phyloP scores from a whole-genome alignment of 2,888 invertebrate genomes.

The Philaethria dido region DNA sequence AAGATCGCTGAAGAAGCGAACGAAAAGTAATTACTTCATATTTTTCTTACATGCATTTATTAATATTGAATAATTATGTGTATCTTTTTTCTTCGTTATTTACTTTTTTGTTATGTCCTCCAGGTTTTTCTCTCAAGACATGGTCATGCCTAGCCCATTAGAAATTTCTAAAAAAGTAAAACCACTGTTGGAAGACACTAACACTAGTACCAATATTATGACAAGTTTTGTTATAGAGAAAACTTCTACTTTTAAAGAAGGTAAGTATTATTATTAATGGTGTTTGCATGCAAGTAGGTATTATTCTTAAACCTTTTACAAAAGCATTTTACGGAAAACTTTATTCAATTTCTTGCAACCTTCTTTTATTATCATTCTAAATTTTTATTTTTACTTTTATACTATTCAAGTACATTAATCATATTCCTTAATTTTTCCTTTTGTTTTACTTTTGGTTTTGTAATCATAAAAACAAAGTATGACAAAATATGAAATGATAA shows the following conservation, averaged over 20 bases:
- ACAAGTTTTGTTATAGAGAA: conserved; percentile 56
- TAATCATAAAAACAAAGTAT: no score
- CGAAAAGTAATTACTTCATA: conserved; percentile 70
- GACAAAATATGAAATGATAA: no score
- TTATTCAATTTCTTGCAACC: neutral
- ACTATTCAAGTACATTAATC: no score
- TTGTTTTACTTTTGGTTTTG: no score
- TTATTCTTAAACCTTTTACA: neutral
- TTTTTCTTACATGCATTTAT: neutral
- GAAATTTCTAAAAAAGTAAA: conserved; percentile 73
- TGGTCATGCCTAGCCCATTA: conserved; percentile 85
- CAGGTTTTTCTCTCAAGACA: conserved; percentile 83
- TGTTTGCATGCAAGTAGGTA: no score
- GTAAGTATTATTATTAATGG: conserved; percentile 51
- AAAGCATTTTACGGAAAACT: neutral
- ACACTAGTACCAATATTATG: conserved; percentile 57
- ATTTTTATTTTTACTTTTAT: no score
- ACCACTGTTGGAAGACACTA: conserved; percentile 60
- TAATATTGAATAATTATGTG: neutral
- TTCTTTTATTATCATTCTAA: no score
- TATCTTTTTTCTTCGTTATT: neutral
- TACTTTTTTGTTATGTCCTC: conserved; percentile 39
- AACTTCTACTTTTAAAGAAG: conserved; percentile 60
- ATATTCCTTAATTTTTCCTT: no score
- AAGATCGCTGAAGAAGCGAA: conserved; percentile 87